A percentile compares a stretch with the other conserved stretches of the same genome.
These are phyloP conservation scores for Leiothrix lutea DNA, from an alignment of 2,113 vertebrate species.

Conservation along the genomic window DNA sequence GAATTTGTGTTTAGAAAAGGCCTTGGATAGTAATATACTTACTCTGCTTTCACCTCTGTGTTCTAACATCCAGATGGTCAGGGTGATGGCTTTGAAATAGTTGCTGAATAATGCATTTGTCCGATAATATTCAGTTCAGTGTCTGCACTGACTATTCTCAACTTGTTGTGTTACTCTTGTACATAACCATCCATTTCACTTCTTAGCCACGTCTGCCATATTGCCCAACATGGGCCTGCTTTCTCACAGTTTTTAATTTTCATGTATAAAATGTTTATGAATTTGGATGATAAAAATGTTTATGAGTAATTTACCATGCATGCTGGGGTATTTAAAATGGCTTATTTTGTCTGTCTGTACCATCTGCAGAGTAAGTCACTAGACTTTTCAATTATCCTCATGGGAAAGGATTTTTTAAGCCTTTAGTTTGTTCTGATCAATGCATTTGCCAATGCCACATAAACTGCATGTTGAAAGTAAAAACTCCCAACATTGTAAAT, in stretches of 20 bases:
- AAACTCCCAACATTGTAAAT: not conserved
- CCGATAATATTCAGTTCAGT: not conserved
- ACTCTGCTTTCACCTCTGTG: not conserved
- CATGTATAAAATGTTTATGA: conserved; percentile 41
- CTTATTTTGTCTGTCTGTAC: conserved; percentile 17
- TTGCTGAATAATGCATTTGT: conserved; percentile 43
- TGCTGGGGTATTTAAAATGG: not conserved
- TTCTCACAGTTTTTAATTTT: conserved; percentile 35
- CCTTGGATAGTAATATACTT: not conserved
- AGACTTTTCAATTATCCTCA: not conserved
- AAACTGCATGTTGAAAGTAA: not conserved
- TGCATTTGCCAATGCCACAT: not conserved
- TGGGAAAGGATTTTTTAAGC: not conserved
- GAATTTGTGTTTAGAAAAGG: not conserved
- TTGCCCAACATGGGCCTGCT: not conserved
- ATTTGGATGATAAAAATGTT: conserved; percentile 33
- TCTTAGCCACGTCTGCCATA: not conserved
- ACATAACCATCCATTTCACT: not conserved
- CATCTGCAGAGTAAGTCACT: conserved; percentile 7
- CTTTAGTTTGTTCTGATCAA: not conserved
- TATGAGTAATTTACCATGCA: conserved; percentile 8
- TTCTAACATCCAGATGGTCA: conserved; percentile 12
- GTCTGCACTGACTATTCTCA: not conserved
- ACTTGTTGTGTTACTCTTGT: not conserved
- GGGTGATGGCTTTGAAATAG: not conserved